Evolutionary conservation across 2,113 vertebrate genomes (phyloP), one percentile per base, ranked within the genome.

Genomic region (Dipodomys merriami): DNA sequence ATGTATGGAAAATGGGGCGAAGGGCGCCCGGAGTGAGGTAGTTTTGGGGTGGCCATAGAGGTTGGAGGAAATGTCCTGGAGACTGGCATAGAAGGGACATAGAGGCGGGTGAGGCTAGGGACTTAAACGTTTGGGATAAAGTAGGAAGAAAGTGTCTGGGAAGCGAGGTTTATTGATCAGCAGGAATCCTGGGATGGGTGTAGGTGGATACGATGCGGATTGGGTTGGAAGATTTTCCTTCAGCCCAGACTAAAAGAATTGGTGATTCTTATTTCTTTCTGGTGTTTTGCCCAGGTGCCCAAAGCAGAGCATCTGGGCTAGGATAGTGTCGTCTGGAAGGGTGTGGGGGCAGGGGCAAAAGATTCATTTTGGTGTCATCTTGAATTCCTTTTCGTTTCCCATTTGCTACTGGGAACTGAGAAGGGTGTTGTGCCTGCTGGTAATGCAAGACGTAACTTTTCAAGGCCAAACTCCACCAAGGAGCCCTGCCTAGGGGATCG

Each of bases 361-460:
- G 74, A 64, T 13, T 6, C 53, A 39, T 25, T 74, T 57, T 65
- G 1, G 67, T 60, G 33, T 5, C 65, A 46, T 33, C 5, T 35
- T 81, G 86, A 35, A 62, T 83, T 93, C 89, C 39, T 72, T 86
- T 89, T 73, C 23, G 3, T 62, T 85, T 86, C 60, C 69, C 0
- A 1, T 67, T 64, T 9, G 69, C 64, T 29, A 1, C 39, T n/a
- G 39, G 44, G 73, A 7, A 44, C 49, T 22, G 65, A 83, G 67
- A 33, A 33, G 60, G 57, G 80, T 46, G 91, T 94, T 78, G 35
- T 46, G 46, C 30, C 39, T 15, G 77, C 27, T 49, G 7, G 57
- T n/a, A 25, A 49, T 19, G 13, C 29, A 67, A 77, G 23, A 11
- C 60, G n/a, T 67, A 97, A 97, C 95, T 97, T 57, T 96, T 90